Percentiles rank a stretch among this genome's conserved stretches.
Evolutionary conservation across 2,113 vertebrate genomes (phyloP).

Genomic region (Brachirus orientalis): DNA sequence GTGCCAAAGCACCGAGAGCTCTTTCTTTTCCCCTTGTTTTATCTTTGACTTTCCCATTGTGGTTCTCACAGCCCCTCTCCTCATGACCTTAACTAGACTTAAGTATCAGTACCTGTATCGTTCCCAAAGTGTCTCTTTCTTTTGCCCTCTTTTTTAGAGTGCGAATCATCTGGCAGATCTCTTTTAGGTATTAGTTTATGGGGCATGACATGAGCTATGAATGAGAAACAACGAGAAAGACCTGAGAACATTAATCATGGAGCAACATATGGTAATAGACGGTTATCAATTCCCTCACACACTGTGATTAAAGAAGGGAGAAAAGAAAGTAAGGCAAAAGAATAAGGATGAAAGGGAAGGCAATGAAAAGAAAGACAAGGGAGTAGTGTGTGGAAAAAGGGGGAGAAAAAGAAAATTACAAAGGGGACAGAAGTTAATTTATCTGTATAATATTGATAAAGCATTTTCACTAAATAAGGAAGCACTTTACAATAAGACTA

Average conservation of each 20-base stretch:
- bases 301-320: slow-evolving; percentile 66
- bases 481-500: no score
- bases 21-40: slow-evolving; percentile 61
- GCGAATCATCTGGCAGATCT: slow-evolving; percentile 89
- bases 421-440: no score
- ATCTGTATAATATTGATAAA: no score
- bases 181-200: slow-evolving; percentile 96
- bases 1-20: slow-evolving; percentile 58
- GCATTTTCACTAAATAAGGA: no score
- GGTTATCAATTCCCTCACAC: slow-evolving; percentile 73
- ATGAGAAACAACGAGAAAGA: slow-evolving; percentile 84
- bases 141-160: slow-evolving; percentile 67
- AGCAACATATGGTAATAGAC: slow-evolving; percentile 78
- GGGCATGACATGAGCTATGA: slow-evolving; percentile 97
- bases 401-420: slow-evolving; percentile 3
- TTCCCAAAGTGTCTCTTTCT: slow-evolving; percentile 58
- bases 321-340: slow-evolving; percentile 32
- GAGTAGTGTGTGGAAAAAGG: slow-evolving; percentile 21
- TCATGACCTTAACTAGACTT: slow-evolving; percentile 59
- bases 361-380: slow-evolving; percentile 25
- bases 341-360: slow-evolving; percentile 15
- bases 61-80: slow-evolving; percentile 45
- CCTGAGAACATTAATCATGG: slow-evolving; percentile 80
- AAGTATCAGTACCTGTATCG: slow-evolving; percentile 44
- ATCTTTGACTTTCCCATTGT: slow-evolving; percentile 63